Base-by-base conservation (phyloP, 2,113 vertebrate species). In the Pteruthius melanotis region DNA sequence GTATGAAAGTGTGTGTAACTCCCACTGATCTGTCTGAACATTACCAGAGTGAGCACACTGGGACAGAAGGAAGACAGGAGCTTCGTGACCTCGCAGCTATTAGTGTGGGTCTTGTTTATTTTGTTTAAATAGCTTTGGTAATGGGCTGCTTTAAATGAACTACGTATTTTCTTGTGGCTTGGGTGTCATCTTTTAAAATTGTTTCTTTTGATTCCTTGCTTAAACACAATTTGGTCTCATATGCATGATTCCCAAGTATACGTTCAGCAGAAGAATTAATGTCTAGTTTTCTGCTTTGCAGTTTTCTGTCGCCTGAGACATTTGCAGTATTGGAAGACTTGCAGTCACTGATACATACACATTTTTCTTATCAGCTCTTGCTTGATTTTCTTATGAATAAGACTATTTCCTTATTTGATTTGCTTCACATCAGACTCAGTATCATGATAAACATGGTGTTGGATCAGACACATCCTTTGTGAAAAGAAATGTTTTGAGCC, bases 1-100 rank as follows among this genome's bases (percentile, higher is more conserved):
- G 98, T 95, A 98, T 98, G 98, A 97, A 97, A 98, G 95, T 97
- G 94, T 98, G 75, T 97, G 19, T 97, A 95, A 97, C 97, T 95
- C 89, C 98, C 92, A 91, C 94, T 97, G 97, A 95, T 96, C 97
- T 98, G 95, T 98, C 61, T 96, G 97, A 97, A 83, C 98, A 98
- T 98, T 98, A 98, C 97, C 94, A 97, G 96, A 94, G 94, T 93
- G 97, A 97, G 35, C 98, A 98, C 74, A 11, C 21, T 94, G 98
- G 96, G 84, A 93, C 75, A 93, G 97, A 95, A 96, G 63, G 96
- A 97, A 93, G 91, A 97, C 94, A 96, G 95, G 94, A 97, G 31
- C 96, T 97, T 89, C 93, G 30, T 95, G 97, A 97, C 95, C 90
- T 96, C 44, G 89, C 96, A 56, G 90, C 91, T 96, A 31, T 93